Evolutionary conservation across 2,797 vertebrate species (phyloP), one percentile per base, ranked within the genome.

Genomic region (Cheracebus regulus): DNA sequence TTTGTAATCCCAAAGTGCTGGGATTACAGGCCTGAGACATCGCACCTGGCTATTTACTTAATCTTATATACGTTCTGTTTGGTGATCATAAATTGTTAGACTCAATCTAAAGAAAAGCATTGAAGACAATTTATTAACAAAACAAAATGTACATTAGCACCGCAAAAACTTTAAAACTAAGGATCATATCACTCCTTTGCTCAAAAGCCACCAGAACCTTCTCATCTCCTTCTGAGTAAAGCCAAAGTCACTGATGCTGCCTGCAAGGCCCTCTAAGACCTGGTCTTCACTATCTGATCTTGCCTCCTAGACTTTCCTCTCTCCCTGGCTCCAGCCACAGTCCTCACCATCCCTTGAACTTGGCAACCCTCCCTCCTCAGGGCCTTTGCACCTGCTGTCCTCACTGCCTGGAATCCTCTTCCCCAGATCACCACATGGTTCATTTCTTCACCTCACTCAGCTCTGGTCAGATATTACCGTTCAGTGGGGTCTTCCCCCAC

Each of bases 181-280:
- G 46, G 41, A 48, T 33, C 14, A 15, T 19, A 28, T 41, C 26
- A 50, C 12, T 55, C 13, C 67, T 82, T 75, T 88, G 57, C 14
- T 36, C 46, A 15, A 5, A 64, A 39, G 12, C 50, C 39, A 55
- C 19, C 72, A 50, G 46, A 50, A 4, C 46, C 36, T 36, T 81
- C 64, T 91, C 86, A 39, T 57, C 22, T 39, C 8, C 44, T 6
- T 87, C 58, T 9, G 33, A 61, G 50, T 24, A 13, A 72, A 36
- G 39, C 15, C 11, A 24, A n/a, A 11, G 2, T 12, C 30, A 36
- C 39, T 1, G 5, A 36, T 1, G 8, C 7, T 0, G 4, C 55
- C 36, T 4, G 1, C 26, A 10, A 33, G 20, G 10, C 57, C 75
- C 58, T 20, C 3, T 1, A 1, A 48, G 88, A 44, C 46, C 75